Percentiles rank a stretch among this genome's conserved stretches.
These are phyloP conservation scores for Embiotoca jacksoni DNA, from an alignment of 2,113 vertebrate species.

Conservation along the genomic window DNA sequence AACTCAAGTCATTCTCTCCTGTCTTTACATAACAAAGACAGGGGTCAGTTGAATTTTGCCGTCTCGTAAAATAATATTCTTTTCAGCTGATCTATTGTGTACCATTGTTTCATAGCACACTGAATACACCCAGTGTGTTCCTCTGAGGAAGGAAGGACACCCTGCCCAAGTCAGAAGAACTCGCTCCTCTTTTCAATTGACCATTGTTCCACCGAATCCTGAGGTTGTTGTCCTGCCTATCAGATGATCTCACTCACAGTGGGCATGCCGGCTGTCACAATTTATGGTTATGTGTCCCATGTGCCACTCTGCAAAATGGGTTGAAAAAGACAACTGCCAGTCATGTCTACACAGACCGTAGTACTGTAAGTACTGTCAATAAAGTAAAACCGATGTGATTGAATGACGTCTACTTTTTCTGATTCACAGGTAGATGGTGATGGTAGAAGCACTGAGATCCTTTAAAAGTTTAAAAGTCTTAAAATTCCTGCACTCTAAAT, in stretches of 20 bases:
- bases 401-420: too few relatives aligned
- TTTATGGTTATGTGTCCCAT: constrained; percentile 8
- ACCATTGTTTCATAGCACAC: constrained; percentile 63
- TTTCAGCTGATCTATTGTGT: constrained; percentile 71
- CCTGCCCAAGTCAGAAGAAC: constrained; percentile 76
- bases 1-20: constrained; percentile 41
- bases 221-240: constrained; percentile 59
- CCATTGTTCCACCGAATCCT: constrained; percentile 74
- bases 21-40: constrained; percentile 36
- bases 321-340: background rate
- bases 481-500: too few relatives aligned
- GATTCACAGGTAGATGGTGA: too few relatives aligned
- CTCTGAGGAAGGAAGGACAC: constrained; percentile 84
- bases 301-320: constrained; percentile 10
- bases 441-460: too few relatives aligned
- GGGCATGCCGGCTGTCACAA: constrained; percentile 21
- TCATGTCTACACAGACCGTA: background rate
- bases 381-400: background rate
- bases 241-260: constrained; percentile 53
- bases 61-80: constrained; percentile 66
- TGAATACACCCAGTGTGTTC: constrained; percentile 80
- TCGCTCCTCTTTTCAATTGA: constrained; percentile 71
- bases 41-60: constrained; percentile 68
- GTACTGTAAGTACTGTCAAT: background rate
- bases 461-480: too few relatives aligned